These are phyloP conservation scores for Maniola hyperantus DNA, from an alignment of 2,888 invertebrate genomes.

Conservation along the genomic window DNA sequence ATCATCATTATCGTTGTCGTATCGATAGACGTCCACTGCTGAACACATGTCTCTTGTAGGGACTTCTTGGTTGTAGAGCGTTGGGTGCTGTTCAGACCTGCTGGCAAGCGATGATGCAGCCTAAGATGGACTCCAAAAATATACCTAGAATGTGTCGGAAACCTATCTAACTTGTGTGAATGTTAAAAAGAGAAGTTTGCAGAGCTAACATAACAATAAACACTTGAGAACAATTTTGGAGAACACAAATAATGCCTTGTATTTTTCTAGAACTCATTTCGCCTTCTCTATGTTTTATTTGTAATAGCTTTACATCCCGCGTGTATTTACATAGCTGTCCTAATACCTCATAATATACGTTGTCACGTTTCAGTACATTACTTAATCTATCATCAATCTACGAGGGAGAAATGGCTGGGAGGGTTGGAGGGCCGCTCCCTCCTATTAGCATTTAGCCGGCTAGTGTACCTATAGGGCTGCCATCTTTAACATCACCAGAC, in stretches of 20 bases:
- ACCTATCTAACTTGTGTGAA: no score
- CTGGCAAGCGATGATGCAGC: no score
- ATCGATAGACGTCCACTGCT: no score
- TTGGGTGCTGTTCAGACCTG: no score
- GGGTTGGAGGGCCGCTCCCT: constrained; percentile 44
- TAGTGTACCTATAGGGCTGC: constrained; percentile 35
- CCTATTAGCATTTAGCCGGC: constrained; percentile 42
- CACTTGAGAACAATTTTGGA: not conserved
- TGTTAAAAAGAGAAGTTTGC: no score
- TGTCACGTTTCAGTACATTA: constrained; percentile 42
- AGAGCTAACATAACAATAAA: not conserved
- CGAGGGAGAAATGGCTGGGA: constrained; percentile 45
- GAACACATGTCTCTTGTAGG: no score
- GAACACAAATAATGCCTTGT: not conserved
- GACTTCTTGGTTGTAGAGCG: no score
- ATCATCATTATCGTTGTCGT: no score
- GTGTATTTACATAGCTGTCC: constrained; percentile 2
- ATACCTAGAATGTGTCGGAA: no score
- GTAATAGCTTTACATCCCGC: not conserved
- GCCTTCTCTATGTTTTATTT: not conserved
- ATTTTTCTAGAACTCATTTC: not conserved
- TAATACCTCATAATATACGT: constrained; percentile 11
- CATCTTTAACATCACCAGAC: constrained; percentile 3
- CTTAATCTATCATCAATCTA: constrained; percentile 55
- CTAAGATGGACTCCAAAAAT: no score